A percentile compares a stretch with the other conserved stretches of the same genome.
phyloP scores from a whole-genome alignment of 2,113 vertebrate species.

The Xiphophorus couchianus region DNA sequence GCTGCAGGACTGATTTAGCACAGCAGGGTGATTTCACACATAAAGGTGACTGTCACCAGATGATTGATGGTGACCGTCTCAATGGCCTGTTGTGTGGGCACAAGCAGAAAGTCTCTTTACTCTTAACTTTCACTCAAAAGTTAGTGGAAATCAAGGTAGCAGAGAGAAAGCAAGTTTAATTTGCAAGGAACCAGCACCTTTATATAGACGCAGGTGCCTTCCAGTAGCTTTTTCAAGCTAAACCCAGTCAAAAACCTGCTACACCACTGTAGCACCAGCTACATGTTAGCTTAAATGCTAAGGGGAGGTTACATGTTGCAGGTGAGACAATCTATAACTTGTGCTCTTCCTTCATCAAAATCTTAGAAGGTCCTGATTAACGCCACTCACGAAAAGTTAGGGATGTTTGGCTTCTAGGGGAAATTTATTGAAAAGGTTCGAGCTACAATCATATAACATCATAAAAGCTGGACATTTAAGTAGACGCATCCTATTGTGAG shows the following conservation, averaged over 20 bases:
- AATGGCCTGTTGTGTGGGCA: neutral
- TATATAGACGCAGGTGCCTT: neutral
- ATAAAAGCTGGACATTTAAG: no score
- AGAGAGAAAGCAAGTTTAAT: neutral
- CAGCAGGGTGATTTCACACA: conserved; percentile 61
- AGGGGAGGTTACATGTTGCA: no score
- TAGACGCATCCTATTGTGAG: no score
- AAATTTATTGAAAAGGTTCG: no score
- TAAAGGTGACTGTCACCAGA: conserved; percentile 39
- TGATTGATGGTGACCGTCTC: conserved; percentile 63
- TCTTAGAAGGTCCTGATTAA: no score
- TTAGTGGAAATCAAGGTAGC: neutral
- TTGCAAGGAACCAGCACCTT: neutral
- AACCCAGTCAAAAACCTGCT: neutral
- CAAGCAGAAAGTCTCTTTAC: conserved; percentile 1
- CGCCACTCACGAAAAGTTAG: no score
- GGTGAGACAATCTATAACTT: no score
- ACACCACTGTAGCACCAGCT: neutral
- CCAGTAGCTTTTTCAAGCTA: neutral
- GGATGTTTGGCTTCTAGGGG: no score
- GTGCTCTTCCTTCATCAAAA: no score
- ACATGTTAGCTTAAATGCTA: no score
- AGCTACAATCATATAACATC: no score
- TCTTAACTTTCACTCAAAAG: no score
- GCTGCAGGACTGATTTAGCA: conserved; percentile 53